Evolutionary conservation across 2,888 invertebrate species (phyloP).

Genomic region (Zaprionus obscuricornis): DNA sequence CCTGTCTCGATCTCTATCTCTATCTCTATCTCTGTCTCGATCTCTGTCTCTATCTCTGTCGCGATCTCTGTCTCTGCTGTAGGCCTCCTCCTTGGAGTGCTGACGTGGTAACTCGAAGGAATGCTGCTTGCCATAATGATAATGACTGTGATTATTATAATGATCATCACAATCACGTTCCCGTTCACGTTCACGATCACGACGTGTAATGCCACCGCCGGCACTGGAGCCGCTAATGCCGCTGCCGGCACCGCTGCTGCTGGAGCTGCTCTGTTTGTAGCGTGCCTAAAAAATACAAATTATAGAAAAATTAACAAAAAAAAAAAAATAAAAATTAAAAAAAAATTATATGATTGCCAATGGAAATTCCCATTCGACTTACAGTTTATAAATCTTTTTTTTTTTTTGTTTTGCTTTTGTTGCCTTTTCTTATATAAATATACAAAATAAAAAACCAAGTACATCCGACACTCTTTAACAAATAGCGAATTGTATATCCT

Average conservation of each 20-base stretch:
- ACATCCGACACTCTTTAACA: too few relatives aligned
- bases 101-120: slow-evolving; percentile 79
- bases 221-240: slow-evolving; percentile 46
- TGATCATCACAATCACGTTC: slow-evolving; percentile 54
- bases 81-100: slow-evolving; percentile 81
- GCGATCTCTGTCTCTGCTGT: slow-evolving; percentile 81
- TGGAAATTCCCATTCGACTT: slow-evolving; percentile 23
- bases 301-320: background rate
- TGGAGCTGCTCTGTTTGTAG: slow-evolving; percentile 65
- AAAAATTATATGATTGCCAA: slow-evolving; percentile 18
- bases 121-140: slow-evolving; percentile 75
- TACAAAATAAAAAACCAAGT: slow-evolving; percentile 10
- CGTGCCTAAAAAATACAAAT: slow-evolving; percentile 48
- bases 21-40: slow-evolving; percentile 53
- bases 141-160: slow-evolving; percentile 63
- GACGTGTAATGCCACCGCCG: slow-evolving; percentile 35
- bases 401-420: slow-evolving; percentile 9
- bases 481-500: too few relatives aligned
- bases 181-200: slow-evolving; percentile 55
- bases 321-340: slow-evolving; percentile 8
- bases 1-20: slow-evolving; percentile 49
- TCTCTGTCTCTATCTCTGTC: too few relatives aligned
- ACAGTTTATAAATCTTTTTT: slow-evolving; percentile 23
- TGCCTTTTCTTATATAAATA: slow-evolving; percentile 24
- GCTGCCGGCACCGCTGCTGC: slow-evolving; percentile 59